Evolutionary conservation across 2,888 invertebrate species (phyloP).

Genomic region (Therioaphis trifolii): DNA sequence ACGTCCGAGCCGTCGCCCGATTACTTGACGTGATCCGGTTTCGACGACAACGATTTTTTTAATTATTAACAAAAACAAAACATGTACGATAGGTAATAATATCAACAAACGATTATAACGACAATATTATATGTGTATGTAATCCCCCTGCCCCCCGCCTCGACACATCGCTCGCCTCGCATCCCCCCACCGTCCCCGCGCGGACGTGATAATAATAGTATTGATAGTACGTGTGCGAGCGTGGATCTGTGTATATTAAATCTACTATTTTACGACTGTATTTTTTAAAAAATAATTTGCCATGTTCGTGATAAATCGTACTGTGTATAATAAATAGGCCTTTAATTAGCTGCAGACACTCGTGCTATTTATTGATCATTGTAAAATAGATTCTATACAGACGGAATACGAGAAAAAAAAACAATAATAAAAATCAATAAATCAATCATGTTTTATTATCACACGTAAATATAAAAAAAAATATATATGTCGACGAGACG

Average conservation of each 20-base stretch:
- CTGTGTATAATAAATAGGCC: slow-evolving; percentile 12
- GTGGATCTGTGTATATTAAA: background rate
- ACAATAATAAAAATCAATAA: background rate
- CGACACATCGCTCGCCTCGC: too few species aligned
- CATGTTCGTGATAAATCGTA: slow-evolving; percentile 47
- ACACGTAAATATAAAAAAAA: background rate
- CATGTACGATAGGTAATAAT: too few species aligned
- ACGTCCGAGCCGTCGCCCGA: slow-evolving; percentile 86
- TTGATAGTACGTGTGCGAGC: background rate
- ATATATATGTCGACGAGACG: slow-evolving; percentile 2
- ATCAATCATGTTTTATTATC: too few species aligned
- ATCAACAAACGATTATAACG: too few species aligned
- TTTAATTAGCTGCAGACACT: slow-evolving; percentile 62
- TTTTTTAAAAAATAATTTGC: slow-evolving; percentile 37
- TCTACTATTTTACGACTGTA: slow-evolving; percentile 47
- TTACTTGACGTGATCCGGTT: slow-evolving; percentile 73
- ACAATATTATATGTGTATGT: too few species aligned
- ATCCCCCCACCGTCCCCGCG: background rate
- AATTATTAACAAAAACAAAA: too few species aligned
- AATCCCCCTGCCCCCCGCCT: too few species aligned
- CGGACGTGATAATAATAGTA: background rate
- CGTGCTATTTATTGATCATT: background rate
- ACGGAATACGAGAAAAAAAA: background rate
- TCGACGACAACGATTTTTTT: too few species aligned
- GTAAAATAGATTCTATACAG: background rate